Base-by-base conservation (phyloP, 1,140 invertebrate species). In the Drosophila repleta region DNA sequence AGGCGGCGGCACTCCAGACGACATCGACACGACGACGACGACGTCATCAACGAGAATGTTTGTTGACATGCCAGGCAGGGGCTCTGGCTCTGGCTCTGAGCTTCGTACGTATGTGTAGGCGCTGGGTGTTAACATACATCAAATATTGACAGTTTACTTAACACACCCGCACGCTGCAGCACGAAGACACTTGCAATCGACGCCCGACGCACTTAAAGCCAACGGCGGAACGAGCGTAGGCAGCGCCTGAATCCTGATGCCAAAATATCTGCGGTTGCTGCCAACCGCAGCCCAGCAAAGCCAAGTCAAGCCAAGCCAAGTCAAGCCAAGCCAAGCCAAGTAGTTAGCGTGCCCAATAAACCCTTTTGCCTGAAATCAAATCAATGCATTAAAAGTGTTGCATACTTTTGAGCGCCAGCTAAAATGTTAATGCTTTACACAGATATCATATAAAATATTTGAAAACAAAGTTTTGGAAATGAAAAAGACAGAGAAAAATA, bases 91-190 rank as follows among this genome's bases (percentile, higher is more conserved):
- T 29, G n/a, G 35, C 26, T 52, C 21, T 56, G 46, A 24, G 37
- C 65, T 61, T 55, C 39, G 26, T 48, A 37, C 57, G 29, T 64
- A 32, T 39, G 57, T 63, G 69, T 76, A 66, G 69, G 69, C 51
- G 15, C 55, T 76, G 79, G 83, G 83, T 88, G 83, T 88, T 88
- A 88, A 88, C 84, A 88, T 82, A 88, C 83, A 88, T 88, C 83
- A 88, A 88, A 88, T 88, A 88, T 88, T 88, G 83, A 88, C 83
- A 88, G 83, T 88, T 88, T 88, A 73, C 83, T 88, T 82, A 79
- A 72, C 73, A 66, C 83, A 68, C 78, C 45, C 74, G 37, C 71
- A 60, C 60, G 32, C 51, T 20, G 35, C 21, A 71, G 17, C 32
- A 26, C 17, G 20, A 51, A 24, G 62, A 63, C 58, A 62, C 69